Conservation (phyloP, 2,888 invertebrate genomes). For the Dorcus hopei region DNA sequence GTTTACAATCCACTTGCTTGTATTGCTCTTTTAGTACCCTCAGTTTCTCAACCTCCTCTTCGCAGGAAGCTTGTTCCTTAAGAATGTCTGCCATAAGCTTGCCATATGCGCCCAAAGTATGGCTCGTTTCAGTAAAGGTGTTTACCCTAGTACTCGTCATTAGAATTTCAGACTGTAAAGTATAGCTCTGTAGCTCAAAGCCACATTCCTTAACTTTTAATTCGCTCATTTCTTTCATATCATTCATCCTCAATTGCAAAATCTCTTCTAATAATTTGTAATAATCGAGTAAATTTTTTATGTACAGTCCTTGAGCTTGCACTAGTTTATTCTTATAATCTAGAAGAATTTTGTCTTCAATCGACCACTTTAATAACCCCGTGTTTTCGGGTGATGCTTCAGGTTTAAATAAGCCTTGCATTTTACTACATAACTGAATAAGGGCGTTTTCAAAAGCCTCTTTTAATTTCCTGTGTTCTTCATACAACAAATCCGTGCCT, state of each 20-base stretch:
- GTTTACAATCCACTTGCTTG: conserved; percentile 43
- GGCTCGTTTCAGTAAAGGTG: conserved; percentile 48
- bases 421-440: background rate
- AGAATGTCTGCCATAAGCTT: conserved; percentile 44
- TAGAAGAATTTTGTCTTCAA: conserved; percentile 31
- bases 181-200: conserved; percentile 41
- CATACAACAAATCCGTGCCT: conserved; percentile 36
- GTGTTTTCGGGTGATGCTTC: background rate
- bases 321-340: conserved; percentile 44
- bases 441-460: background rate
- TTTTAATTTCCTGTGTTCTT: conserved; percentile 35
- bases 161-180: conserved; percentile 40
- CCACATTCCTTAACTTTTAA: conserved; percentile 42
- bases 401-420: background rate
- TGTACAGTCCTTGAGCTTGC: conserved; percentile 40
- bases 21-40: conserved; percentile 45
- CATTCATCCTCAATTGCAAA: conserved; percentile 39
- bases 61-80: conserved; percentile 41
- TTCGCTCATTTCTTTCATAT: conserved; percentile 36
- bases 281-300: conserved; percentile 38
- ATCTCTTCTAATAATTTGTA: conserved; percentile 41
- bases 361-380: conserved; percentile 27
- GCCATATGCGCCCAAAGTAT: conserved; percentile 46
- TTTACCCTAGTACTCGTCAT: conserved; percentile 34
- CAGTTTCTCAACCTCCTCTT: conserved; percentile 43